Base-by-base conservation (phyloP, 2,888 invertebrate species). In the Unio delphinus region DNA sequence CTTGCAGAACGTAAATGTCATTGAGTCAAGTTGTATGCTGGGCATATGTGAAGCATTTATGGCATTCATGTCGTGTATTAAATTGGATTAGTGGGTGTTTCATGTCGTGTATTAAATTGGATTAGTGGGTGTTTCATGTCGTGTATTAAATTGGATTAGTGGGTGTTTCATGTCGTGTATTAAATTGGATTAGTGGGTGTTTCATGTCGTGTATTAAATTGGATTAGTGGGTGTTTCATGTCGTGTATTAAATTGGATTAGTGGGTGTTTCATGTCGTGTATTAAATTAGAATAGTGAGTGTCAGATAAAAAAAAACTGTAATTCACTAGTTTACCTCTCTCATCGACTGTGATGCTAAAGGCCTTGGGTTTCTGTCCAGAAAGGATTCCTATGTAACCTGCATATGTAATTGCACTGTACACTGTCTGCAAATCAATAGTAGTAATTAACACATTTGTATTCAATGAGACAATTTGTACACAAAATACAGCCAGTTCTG, bases 341-440 rank as follows among this genome's bases (percentile, higher is more conserved):
- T 89, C 89, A 78, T 90, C 89, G 26, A 90, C 79, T 18, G 88
- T 86, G 55, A 90, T 80, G n/a, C 89, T 87, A 73, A 88, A 90
- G 2, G 75, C 83, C 26, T 83, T 73, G 0, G 89, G 87, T 64
- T 83, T 76, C 68, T 89, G 89, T 17, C 89, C 90, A 1, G 89
- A 88, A 57, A 90, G 67, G 1, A 89, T 67, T 11, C 90, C 90
- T 61, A 87, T 83, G 72, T 88, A 89, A 2, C 89, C 85, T 7
- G 87, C 88, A 73, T 88, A 89, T 3, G 90, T 87, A 11, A 85
- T 78, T 0, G 84, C 87, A 11, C 85, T 86, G 78, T 88, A 90
- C 17, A 86, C 69, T 6, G 86, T 83, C 89, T 89, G 78, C 2
- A 75, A 61, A 59, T 55, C 28, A 56, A 7, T 11, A 45, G 45